A percentile compares a stretch with the other conserved stretches of the same genome.
Conservation (phyloP, 2,888 invertebrate species). For the Tetragonula carbonaria region DNA sequence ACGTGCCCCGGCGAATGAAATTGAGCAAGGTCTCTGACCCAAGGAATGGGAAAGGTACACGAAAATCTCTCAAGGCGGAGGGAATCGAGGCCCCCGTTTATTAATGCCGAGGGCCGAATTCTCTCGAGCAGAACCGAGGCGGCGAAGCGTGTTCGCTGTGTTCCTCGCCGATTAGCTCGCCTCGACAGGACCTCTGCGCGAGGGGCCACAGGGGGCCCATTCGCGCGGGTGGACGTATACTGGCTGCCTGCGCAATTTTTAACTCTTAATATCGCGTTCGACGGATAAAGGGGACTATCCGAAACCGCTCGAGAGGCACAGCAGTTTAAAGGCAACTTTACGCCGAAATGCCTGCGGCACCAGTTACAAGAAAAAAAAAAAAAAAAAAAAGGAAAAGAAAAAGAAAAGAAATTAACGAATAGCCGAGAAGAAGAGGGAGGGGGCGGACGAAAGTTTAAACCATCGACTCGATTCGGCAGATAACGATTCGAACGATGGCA, state of each 20-base stretch:
- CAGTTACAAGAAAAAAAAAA: background rate
- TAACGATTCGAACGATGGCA: conserved; percentile 38
- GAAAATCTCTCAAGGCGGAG: conserved; percentile 48
- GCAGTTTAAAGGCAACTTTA: conserved; percentile 3
- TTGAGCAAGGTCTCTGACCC: conserved; percentile 37
- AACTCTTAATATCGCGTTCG: conserved; percentile 62
- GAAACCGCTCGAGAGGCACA: background rate
- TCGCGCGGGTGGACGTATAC: conserved; percentile 54
- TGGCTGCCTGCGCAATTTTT: conserved; percentile 65
- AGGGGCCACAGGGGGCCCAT: conserved; percentile 14
- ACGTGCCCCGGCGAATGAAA: conserved; percentile 21
- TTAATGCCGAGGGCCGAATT: conserved; percentile 65
- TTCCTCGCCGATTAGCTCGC: conserved; percentile 77
- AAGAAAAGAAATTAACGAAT: background rate
- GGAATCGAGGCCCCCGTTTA: conserved; percentile 64
- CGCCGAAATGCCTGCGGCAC: background rate
- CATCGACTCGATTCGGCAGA: conserved; percentile 29
- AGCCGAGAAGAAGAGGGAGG: background rate
- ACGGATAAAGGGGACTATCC: background rate
- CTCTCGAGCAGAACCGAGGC: conserved; percentile 64
- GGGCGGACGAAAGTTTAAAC: background rate
- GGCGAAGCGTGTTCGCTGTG: conserved; percentile 75
- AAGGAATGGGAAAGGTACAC: conserved; percentile 39
- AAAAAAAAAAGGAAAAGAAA: background rate
- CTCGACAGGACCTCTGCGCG: conserved; percentile 56